phyloP scores from a whole-genome alignment of 2,888 invertebrate species.

The Sisyra terminalis region DNA sequence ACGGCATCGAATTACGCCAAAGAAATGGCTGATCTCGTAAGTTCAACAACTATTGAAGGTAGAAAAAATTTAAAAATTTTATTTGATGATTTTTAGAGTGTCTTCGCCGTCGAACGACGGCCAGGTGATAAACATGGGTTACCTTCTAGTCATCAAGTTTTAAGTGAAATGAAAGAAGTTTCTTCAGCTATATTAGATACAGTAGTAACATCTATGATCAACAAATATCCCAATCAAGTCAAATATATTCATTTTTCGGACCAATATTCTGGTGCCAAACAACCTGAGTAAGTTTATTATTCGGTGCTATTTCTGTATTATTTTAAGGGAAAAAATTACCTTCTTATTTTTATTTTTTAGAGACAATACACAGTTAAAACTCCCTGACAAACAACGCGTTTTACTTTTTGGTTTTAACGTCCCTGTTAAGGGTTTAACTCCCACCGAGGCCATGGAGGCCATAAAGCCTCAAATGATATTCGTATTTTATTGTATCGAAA shows the following conservation, averaged over 20 bases:
- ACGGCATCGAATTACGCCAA: slow-evolving; percentile 67
- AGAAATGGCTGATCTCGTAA: slow-evolving; percentile 74
- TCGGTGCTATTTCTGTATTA: neutral
- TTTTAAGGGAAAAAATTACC: neutral
- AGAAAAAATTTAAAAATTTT: too few species aligned
- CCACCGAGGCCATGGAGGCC: slow-evolving; percentile 54
- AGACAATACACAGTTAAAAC: slow-evolving; percentile 45
- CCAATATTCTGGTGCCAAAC: slow-evolving; percentile 82
- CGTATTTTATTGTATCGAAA: slow-evolving; percentile 86
- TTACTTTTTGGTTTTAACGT: slow-evolving; percentile 69
- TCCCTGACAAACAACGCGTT: slow-evolving; percentile 66
- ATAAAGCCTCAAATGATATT: slow-evolving; percentile 70
- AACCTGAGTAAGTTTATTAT: slow-evolving; percentile 56
- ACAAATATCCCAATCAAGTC: slow-evolving; percentile 66
- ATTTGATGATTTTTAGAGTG: slow-evolving; percentile 33
- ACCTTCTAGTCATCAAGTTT: slow-evolving; percentile 52
- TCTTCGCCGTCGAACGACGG: slow-evolving; percentile 71
- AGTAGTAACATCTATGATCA: slow-evolving; percentile 54
- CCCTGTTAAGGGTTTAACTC: slow-evolving; percentile 43
- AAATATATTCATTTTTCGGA: slow-evolving; percentile 97
- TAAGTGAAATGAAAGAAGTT: slow-evolving; percentile 86
- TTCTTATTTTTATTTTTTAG: slow-evolving; percentile 23
- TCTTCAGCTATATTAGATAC: slow-evolving; percentile 70
- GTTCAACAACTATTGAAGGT: neutral
- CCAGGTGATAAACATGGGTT: slow-evolving; percentile 67